Evolutionary conservation across 2,797 vertebrate species (phyloP), one percentile per base, ranked within the genome.

Genomic region (Eulemur rubriventer): DNA sequence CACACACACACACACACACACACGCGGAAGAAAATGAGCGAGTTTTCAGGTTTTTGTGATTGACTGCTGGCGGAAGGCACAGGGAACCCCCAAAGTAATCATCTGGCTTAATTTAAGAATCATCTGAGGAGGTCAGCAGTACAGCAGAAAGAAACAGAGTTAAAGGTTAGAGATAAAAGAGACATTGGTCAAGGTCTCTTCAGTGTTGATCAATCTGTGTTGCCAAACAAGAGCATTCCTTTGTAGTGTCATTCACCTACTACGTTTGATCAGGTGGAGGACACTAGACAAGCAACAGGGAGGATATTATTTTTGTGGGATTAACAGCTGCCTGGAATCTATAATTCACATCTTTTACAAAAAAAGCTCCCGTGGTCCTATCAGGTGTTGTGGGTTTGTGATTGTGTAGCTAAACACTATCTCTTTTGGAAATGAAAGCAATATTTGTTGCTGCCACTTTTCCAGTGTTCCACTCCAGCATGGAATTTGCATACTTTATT

Each of bases 141-240:
- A 72, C 50, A 38, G 43, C 28, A 70, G 63, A 75, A 78, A 95
- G 80, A 84, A 43, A 12, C 16, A 43, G 46, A 79, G 73, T 80
- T 79, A 89, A 75, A 96, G 76, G 52, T 80, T 75, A 89, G 65
- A 94, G 91, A 90, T 92, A 78, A 91, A 73, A 72, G 89, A 95
- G 38, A 38, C n/a, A 0, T 5, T 22, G 48, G 81, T 87, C 94
- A 91, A 96, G 94, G 93, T 95, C 63, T 92, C 48, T 38, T 30
- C 50, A 17, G 18, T 85, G 82, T 91, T 92, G 61, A 82, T 85
- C 57, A 76, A 73, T 75, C 81, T 69, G 57, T 70, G 73, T 89
- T 84, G 72, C 41, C 87, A 80, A 81, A 89, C 26, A 78, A 48
- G 46, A 76, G 41, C 41, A 1, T 18, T 69, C 38, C n/a, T 93